Base-by-base conservation (phyloP, 2,113 vertebrate genomes). In the Atherinomorus stipes region DNA sequence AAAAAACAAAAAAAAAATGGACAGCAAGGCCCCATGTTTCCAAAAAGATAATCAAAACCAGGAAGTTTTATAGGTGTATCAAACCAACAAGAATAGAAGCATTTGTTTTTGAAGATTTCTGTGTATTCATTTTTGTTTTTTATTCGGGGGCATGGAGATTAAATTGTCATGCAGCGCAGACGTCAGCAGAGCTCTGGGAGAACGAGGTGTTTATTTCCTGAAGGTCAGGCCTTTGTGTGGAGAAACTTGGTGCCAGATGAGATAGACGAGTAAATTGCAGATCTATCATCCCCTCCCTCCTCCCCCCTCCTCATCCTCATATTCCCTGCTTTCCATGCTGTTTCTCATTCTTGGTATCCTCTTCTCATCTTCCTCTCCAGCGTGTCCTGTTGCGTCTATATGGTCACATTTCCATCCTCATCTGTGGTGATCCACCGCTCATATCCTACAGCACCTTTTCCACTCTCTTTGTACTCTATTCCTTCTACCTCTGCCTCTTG, bases 181-280 rank as follows among this genome's bases (percentile, higher is more conserved):
- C 74, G 80, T 64, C 74, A 22, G 73, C 76, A 25, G 40, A 71
- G 86, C 91, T 88, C 90, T 86, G 91, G 92, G 85, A 92, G 65
- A 61, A 76, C 61, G 53, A 82, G 74, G 85, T 94, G 91, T 94
- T 95, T 94, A 94, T 94, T 93, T 92, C 89, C 31, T 93, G 94
- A 95, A 97, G 95, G 94, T 97, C 96, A 95, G 91, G 76, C 88
- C 95, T 96, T 95, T 95, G 93, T 95, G 86, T 94, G 93, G 90
- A 90, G 91, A 94, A 96, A 96, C 93, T 95, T 96, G 93, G 91
- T 94, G 90, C 94, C 94, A 95, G 93, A 94, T 94, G 92, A 91
- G 95, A 97, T 96, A 95, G 96, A 94, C 71, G 93, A 94, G 90
- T 95, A 95, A 96, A 96, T 95, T 94, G 93, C 91, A 94, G 92